Percentiles rank a stretch among this genome's conserved stretches.
Conservation (phyloP, 2,113 vertebrate species). For the Ondatra zibethicus region DNA sequence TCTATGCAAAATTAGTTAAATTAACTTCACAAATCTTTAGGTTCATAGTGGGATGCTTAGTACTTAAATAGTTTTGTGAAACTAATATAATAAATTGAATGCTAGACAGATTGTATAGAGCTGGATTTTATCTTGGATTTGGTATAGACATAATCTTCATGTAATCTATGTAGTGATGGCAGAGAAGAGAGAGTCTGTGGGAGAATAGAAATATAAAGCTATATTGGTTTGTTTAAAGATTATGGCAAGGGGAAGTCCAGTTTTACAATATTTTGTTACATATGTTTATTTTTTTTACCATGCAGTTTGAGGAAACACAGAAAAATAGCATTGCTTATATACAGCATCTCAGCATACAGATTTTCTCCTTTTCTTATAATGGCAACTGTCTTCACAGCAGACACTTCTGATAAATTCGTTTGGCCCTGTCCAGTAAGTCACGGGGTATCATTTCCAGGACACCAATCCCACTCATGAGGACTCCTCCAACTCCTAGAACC, state of each 20-base stretch:
- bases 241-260: background rate
- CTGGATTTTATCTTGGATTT: slow-evolving; percentile 9
- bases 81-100: slow-evolving; percentile 42
- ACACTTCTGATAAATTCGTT: background rate
- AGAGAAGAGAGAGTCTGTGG: background rate
- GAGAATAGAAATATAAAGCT: slow-evolving; percentile 29
- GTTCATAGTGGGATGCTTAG: background rate
- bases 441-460: background rate
- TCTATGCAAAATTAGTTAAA: background rate
- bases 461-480: background rate
- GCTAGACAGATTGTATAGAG: background rate
- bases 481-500: too few species aligned
- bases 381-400: background rate
- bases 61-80: slow-evolving; percentile 27
- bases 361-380: slow-evolving; percentile 18
- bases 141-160: background rate
- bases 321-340: background rate
- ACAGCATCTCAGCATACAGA: background rate
- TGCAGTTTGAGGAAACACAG: background rate
- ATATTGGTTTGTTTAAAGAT: slow-evolving; percentile 27
- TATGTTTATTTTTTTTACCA: slow-evolving; percentile 10
- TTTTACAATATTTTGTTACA: background rate
- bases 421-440: background rate
- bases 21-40: background rate
- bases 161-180: background rate